Evolutionary conservation across 2,888 invertebrate species (phyloP), one percentile per base, ranked within the genome.

Genomic region (Chaetogeoica ovagalla): DNA sequence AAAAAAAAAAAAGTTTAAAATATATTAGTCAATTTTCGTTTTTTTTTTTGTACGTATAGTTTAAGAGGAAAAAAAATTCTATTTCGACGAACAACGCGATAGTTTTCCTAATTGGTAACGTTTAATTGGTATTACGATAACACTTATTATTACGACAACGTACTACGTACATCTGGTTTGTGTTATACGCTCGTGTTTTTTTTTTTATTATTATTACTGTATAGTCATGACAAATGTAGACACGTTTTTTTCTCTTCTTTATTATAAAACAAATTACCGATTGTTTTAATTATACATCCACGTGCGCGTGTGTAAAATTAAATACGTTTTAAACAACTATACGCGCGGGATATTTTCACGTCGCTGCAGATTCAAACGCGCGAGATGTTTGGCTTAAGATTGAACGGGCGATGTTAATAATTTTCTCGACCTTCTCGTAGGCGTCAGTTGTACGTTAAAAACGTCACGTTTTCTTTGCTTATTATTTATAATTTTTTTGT

Each of bases 391-490:
- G 15, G 66, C 43, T 5, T 19, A 52, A n/a, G 62, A 63, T 63
- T 52, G 73, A 63, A 62, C 15, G 19, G 62, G 62, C 11, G 63
- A 73, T 37, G 37, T 72, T 60, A 72, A 60, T 72, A n/a, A n/a
- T 73, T 52, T 52, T 63, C 52, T 21, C 52, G 52, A 52, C 63
- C 39, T 48, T 48, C 39, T 52, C n/a, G 52, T 52, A 66, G 4
- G 59, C 59, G 59, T 21, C 59, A 59, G 59, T 21, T 21, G 55
- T 9, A 57, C 19, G 4, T 57, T n/a, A 57, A 19, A 57, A 21
- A 63, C 55, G 74, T 74, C 74, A 74, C 74, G 65, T 52, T 74
- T 65, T 57, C 19, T 23, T 57, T 23, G 37, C 13, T 57, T 39
- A 39, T 4, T 39, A 39, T 39, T 39, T 39, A n/a, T 39, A 74